Percentiles rank a stretch among this genome's conserved stretches.
Conservation (phyloP, 2,797 vertebrate species). For the Pelochelys cantorii region DNA sequence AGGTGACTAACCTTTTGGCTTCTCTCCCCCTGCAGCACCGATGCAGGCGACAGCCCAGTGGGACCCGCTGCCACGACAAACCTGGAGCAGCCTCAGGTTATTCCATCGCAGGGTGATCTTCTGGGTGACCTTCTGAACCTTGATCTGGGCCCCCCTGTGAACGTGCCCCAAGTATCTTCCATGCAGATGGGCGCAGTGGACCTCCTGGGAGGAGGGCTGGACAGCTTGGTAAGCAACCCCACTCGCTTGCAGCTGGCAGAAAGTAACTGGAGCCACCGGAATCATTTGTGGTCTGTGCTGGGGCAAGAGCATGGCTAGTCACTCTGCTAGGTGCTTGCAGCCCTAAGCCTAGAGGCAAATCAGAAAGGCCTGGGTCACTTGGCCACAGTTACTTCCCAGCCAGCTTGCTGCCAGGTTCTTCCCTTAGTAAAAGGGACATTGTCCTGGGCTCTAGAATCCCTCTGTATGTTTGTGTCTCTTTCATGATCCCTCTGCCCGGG, state of each 20-base stretch:
- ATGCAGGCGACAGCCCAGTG: slow-evolving; percentile 95
- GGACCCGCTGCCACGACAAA: slow-evolving; percentile 84
- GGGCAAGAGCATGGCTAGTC: slow-evolving; percentile 33
- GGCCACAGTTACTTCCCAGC: neutral
- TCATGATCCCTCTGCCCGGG: neutral
- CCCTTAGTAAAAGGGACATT: neutral
- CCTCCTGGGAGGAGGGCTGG: slow-evolving; percentile 95
- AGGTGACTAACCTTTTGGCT: neutral
- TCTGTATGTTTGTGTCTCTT: neutral
- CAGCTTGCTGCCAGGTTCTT: slow-evolving; percentile 32
- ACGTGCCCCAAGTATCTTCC: slow-evolving; percentile 93
- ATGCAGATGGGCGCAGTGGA: slow-evolving; percentile 99
- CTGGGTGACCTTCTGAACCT: slow-evolving; percentile 97
- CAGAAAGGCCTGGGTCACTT: slow-evolving; percentile 40
- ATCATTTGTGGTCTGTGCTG: slow-evolving; percentile 49
- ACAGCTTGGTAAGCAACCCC: slow-evolving; percentile 91
- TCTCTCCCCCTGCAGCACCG: slow-evolving; percentile 80
- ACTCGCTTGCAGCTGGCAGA: slow-evolving; percentile 5
- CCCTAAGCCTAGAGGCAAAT: slow-evolving; percentile 22
- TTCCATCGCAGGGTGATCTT: slow-evolving; percentile 95
- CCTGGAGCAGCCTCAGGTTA: slow-evolving; percentile 93
- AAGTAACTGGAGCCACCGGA: slow-evolving; percentile 21
- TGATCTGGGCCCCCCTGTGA: slow-evolving; percentile 94
- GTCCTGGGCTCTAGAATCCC: slow-evolving; percentile 11
- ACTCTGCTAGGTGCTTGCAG: slow-evolving; percentile 35